These are phyloP conservation scores for Priapulus caudatus DNA, from an alignment of 2,888 invertebrate genomes.

Conservation along the genomic window DNA sequence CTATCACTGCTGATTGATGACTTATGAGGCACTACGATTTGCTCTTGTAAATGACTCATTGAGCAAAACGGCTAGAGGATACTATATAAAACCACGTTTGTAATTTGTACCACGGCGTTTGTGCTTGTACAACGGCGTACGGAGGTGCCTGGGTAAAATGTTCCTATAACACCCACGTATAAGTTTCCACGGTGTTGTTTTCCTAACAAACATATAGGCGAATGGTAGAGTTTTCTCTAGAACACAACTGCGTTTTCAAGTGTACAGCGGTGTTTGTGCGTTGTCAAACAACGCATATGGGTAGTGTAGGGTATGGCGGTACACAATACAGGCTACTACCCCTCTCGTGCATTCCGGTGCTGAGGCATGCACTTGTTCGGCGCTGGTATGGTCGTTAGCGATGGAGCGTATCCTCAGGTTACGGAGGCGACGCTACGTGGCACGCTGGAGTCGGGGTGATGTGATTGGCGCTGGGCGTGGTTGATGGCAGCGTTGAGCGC, in stretches of 20 bases:
- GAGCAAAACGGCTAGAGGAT: no score
- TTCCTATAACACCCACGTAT: no score
- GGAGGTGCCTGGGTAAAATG: no score
- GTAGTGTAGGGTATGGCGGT: conserved; percentile 1
- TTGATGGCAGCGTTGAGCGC: conserved; percentile 50
- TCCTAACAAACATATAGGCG: no score
- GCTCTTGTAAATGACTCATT: no score
- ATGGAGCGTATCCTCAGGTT: conserved; percentile 52
- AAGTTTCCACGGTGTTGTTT: no score
- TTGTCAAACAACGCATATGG: conserved; percentile 22
- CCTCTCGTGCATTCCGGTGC: conserved; percentile 15
- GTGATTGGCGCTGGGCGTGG: conserved; percentile 52
- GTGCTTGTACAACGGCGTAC: no score
- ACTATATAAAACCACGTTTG: no score
- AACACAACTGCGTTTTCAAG: conserved; percentile 57
- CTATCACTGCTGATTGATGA: no score
- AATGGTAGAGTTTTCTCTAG: no score
- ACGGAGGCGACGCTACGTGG: conserved; percentile 89
- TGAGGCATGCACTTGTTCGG: conserved; percentile 13
- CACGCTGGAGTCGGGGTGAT: conserved; percentile 91
- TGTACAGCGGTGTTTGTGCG: conserved; percentile 64
- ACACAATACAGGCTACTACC: conserved; percentile 20
- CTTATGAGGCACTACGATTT: no score
- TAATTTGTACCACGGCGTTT: no score
- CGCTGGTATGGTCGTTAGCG: conserved; percentile 20